Conservation (phyloP, 53 echinoderm and acorn worm species). For the Astropecten irregularis region DNA sequence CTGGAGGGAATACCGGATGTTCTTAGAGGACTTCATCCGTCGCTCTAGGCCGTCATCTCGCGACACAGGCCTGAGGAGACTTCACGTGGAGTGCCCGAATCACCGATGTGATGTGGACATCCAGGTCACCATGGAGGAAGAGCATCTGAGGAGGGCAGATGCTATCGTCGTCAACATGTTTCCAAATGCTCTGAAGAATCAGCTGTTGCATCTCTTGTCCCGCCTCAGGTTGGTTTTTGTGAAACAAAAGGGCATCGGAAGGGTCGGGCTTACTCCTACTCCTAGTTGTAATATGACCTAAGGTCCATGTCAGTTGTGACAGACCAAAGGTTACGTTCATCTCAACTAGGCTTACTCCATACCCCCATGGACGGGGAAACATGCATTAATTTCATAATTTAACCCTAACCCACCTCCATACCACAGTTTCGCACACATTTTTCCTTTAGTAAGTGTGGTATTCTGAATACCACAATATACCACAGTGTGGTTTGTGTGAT, state of each 20-base stretch:
- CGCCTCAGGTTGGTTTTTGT: slow-evolving; percentile 11
- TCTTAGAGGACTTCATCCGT: slow-evolving; percentile 52
- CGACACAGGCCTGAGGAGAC: slow-evolving; percentile 35
- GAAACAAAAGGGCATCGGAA: not conserved
- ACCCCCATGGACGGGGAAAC: too few species aligned
- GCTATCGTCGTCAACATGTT: slow-evolving; percentile 79
- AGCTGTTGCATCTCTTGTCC: slow-evolving; percentile 35
- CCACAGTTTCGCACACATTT: too few species aligned
- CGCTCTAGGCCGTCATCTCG: not conserved
- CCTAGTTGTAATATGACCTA: not conserved
- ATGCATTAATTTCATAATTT: too few species aligned
- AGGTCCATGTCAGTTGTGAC: too few species aligned
- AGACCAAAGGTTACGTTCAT: too few species aligned
- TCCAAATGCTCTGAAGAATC: slow-evolving; percentile 66
- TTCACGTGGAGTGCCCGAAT: slow-evolving; percentile 70
- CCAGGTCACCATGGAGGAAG: slow-evolving; percentile 57
- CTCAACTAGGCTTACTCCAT: too few species aligned
- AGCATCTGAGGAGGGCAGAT: slow-evolving; percentile 62
- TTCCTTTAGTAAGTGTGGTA: too few species aligned
- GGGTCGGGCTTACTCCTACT: not conserved
- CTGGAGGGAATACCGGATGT: slow-evolving; percentile 75
- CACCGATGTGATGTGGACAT: slow-evolving; percentile 71
- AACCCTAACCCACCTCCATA: too few species aligned
- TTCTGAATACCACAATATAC: too few species aligned
- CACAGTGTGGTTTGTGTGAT: too few species aligned